Conservation (phyloP, 64 coral and sea anemone species). For the Stichodactyla mertensii region DNA sequence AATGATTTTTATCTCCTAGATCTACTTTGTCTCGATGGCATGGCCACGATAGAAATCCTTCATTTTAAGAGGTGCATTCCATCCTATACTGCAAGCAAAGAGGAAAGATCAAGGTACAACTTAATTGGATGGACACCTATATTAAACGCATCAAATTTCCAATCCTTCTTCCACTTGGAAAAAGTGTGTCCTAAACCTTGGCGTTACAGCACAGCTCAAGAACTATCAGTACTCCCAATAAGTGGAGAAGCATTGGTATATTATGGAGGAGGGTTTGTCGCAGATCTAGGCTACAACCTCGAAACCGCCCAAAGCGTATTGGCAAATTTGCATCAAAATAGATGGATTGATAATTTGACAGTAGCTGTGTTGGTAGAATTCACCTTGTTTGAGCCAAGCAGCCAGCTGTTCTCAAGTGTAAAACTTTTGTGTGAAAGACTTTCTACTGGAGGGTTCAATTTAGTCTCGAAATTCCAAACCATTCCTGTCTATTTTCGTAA, state of each 20-base stretch:
- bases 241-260: conserved; percentile 32
- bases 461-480: conserved; percentile 32
- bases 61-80: conserved; percentile 14
- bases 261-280: conserved; percentile 64
- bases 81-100: conserved; percentile 30
- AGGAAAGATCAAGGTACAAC: conserved; percentile 35
- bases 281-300: conserved; percentile 63
- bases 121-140: conserved; percentile 57
- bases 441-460: conserved; percentile 32
- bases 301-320: conserved; percentile 28
- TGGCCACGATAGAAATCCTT: not conserved
- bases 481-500: conserved; percentile 53
- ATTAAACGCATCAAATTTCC: not conserved
- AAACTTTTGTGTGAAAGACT: conserved; percentile 57
- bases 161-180: conserved; percentile 12
- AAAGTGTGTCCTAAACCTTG: conserved; percentile 59
- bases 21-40: not conserved
- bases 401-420: conserved; percentile 38
- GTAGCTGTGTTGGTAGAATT: conserved; percentile 60
- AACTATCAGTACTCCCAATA: conserved; percentile 30
- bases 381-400: conserved; percentile 58
- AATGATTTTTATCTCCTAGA: not conserved
- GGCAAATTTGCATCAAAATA: conserved; percentile 7
- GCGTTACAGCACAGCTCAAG: conserved; percentile 43
- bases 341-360: conserved; percentile 58